Evolutionary conservation across 1,140 invertebrate genomes (phyloP), one percentile per base, ranked within the genome.

Genomic region (Trichogramma pretiosum): DNA sequence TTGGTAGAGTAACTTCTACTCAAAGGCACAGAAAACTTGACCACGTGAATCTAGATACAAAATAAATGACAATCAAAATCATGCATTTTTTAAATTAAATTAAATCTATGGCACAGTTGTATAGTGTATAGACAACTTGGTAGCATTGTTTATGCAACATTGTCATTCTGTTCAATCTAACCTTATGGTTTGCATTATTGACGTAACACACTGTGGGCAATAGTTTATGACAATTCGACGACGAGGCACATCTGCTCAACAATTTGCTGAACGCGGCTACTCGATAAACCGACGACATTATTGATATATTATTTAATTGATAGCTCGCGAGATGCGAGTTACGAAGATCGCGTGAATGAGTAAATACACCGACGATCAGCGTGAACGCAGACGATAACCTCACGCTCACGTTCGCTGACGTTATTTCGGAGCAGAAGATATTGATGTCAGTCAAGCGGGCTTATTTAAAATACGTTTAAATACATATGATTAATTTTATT

Each of bases 141-240:
- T 28, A 17, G 8, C 21, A 26, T 5, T 17, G 10, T 28, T 19
- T 33, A 32, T 33, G 11, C 1, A 42, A 33, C 5, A 44, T 32
- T 17, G n/a, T n/a, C n/a, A n/a, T n/a, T n/a, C n/a, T n/a, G n/a
- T n/a, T 26, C 16, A 11, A 16, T 11, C 33, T 49, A 43, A 49
- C 47, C 40, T 49, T 23, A 33, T n/a, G 33, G 14, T 14, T 42
- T 32, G 18, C 23, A 10, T 24, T 44, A 18, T n/a, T 14, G 13
- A 21, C 5, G 19, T 19, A 22, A n/a, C 37, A 4, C 37, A n/a
- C 19, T 14, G 18, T 1, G 26, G 34, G 1, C 30, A 7, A 33
- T 19, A 16, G 8, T n/a, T 34, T 48, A 19, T 26, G 18, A 18
- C 16, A 18, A 41, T 26, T 38, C 5, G 11, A 17, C 5, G 13